Evolutionary conservation across 2,888 invertebrate genomes (phyloP).

Genomic region (Drosophila affinis): DNA sequence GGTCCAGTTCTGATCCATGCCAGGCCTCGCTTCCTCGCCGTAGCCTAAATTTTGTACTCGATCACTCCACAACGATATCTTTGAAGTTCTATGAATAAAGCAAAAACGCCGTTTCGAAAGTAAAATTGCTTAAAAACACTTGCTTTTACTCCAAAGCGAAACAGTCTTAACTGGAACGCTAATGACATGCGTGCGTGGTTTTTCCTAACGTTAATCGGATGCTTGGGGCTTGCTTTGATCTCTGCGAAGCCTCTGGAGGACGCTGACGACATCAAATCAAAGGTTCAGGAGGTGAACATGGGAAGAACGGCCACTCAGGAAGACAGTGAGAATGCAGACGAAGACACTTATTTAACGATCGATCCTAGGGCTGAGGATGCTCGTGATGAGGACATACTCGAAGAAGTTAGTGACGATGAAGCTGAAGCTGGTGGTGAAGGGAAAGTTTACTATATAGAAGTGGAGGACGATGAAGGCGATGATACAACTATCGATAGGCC

Average conservation of each 20-base stretch:
- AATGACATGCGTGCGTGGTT: conserved; percentile 34
- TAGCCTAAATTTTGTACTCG: background rate
- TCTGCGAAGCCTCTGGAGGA: conserved; percentile 6
- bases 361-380: conserved; percentile 1
- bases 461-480: conserved; percentile 22
- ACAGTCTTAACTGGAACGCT: conserved; percentile 27
- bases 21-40: background rate
- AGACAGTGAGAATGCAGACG: background rate
- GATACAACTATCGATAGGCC: conserved; percentile 6
- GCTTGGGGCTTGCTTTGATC: conserved; percentile 5
- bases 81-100: conserved; percentile 16
- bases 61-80: background rate
- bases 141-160: conserved; percentile 6
- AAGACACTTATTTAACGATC: conserved; percentile 1
- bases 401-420: background rate
- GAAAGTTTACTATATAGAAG: background rate
- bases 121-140: conserved; percentile 17
- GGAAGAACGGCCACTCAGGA: background rate
- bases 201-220: conserved; percentile 13
- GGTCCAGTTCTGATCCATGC: conserved; percentile 27
- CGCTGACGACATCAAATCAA: background rate
- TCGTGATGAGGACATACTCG: conserved; percentile 1
- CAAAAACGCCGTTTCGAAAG: background rate
- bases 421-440: background rate
- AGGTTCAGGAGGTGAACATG: background rate